Evolutionary conservation across 2,113 vertebrate genomes (phyloP), one percentile per base, ranked within the genome.

Genomic region (Colossoma macropomum): DNA sequence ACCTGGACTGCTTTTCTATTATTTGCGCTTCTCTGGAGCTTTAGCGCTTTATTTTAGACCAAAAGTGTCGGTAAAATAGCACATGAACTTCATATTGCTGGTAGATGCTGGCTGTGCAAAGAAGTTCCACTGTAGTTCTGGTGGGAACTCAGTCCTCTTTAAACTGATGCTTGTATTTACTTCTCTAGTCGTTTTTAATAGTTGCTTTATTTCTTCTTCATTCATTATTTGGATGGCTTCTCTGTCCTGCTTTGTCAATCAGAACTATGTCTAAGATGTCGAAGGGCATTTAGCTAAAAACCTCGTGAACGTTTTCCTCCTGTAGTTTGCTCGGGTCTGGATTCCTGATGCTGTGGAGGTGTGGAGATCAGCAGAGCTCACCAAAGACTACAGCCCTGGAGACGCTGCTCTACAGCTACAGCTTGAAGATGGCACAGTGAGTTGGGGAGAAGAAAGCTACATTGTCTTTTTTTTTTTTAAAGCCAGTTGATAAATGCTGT

Each of bases 351-450:
- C 95, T 8, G 95, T 93, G 69, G 95, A 97, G 54, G 97, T 99
- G 25, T 99, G 98, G 98, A 96, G 94, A 87, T 96, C 98, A 82
- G 98, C 98, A 87, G 96, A 97, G 86, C 92, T 99, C 63, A 91
- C 95, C 81, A 96, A 91, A 90, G 95, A 97, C 90, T 98, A 97
- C 90, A 94, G 91, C 75, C 95, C 96, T 38, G 97, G 96, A 60
- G 96, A 98, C 89, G 89, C 92, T 84, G 91, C 93, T n/a, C 95
- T 99, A 32, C 92, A 93, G n/a, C 93, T 99, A 83, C 95, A 90
- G 80, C 94, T 97, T 19, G 97, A 99, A 59, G 97, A 97, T 88
- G 98, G 96, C 90, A 95, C 93, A 93, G 98, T 99, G 86, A 93
- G 91, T 83, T 66, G 21, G 12, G 1, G 23, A 56, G 17, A 30